Evolutionary conservation across 2,113 vertebrate genomes (phyloP), one percentile per base, ranked within the genome.

Genomic region (Corythornis cristatus): DNA sequence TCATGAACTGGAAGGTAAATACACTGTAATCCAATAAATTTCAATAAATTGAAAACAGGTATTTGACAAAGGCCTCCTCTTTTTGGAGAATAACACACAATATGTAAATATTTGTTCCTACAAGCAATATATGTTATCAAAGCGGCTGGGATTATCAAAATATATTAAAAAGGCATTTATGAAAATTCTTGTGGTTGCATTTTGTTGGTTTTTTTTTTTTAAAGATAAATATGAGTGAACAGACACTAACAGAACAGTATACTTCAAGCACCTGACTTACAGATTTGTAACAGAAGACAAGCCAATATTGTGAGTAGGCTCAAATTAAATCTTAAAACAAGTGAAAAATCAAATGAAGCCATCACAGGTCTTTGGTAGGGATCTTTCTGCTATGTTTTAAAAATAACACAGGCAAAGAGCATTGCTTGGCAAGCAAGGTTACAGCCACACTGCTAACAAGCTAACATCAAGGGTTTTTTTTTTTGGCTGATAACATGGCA

Each of bases 321-420:
- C 19, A 48, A 40, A 42, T 20, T 33, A 61, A 81, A 54, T 6
- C 21, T 65, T 56, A 18, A 56, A 91, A 31, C 10, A 31, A 10
- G 28, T 3, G 14, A 37, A 66, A 60, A 62, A 18, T 5, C 51
- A 21, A 60, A 17, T 3, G 3, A 75, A 10, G 5, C 25, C 54
- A 70, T 33, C 18, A 70, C 8, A 31, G 15, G 9, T 26, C 33
- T 78, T 78, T 58, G 51, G 46, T 23, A 80, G 9, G 3, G 4
- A 5, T 43, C 35, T 21, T 15, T 1, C 6, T 3, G 2, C 35
- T 28, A 3, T 4, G 1, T 28, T 79, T 76, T 46, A 26, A 64
- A 62, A 92, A 23, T 7, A 54, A n/a, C 1, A 1, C 0, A 0
- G 85, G 42, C 29, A 22, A 79, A 68, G 23, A 19, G 17, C n/a